Evolutionary conservation across 2,888 invertebrate genomes (phyloP), one percentile per base, ranked within the genome.

Genomic region (Apamea sordens): DNA sequence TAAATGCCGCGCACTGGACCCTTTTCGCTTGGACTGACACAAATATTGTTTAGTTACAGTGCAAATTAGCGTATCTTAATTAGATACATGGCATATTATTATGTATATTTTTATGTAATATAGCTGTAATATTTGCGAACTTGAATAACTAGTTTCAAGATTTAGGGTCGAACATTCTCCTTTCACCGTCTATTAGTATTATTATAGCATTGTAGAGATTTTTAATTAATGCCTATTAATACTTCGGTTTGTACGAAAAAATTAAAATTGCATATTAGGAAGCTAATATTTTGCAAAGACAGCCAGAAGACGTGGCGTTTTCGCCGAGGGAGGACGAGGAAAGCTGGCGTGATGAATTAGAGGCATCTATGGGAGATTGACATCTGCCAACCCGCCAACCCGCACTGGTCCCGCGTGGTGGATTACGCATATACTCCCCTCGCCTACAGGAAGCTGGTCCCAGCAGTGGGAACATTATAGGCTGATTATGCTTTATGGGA

Each of bases 141-240:
- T 53, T 36, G 67, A 75, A 61, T 75, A 82, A 82, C 80, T 65
- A 63, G 83, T 85, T 85, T 70, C 8, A 10, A 70, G 61, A 85
- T 65, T 73, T 36, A 28, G 32, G 53, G 53, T 53, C 24, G 82
- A 74, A 53, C 80, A 67, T 74, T 80, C 79, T 61, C 74, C 75
- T 74, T 53, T 74, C 28, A 53, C 32, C 53, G 76, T 36, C 0
- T 32, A 21, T 53, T 32, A 24, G 8, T 28, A 61, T 41, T 68
- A 28, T 61, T 50, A 68, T 50, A 21, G 3, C 44, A 65, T 1
- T 24, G 50, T 28, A 11, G 11, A 61, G 0, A 76, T 41, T 63
- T 75, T 61, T 76, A 28, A 76, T 76, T 11, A 21, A n/a, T n/a
- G 15, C 2, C 21, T 32, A 76, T 24, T 21, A 59, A 7, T 18